Evolutionary conservation across 2,113 vertebrate genomes (phyloP).

Genomic region (Proterorhinus semilunaris): DNA sequence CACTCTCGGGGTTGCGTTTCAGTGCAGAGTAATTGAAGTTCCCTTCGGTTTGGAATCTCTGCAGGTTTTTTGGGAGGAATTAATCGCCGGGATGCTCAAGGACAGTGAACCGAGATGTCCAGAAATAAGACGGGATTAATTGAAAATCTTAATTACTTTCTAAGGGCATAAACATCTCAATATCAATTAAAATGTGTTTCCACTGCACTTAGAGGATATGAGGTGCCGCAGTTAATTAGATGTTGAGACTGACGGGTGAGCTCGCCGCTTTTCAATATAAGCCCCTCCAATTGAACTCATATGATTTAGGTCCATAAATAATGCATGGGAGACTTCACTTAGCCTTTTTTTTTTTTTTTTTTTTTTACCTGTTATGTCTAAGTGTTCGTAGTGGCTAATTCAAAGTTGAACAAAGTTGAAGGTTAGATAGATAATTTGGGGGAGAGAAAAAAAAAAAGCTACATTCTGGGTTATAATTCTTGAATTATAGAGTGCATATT

Average conservation of each 20-base stretch:
- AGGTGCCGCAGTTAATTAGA: constrained; percentile 80
- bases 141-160: constrained; percentile 85
- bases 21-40: constrained; percentile 74
- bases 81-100: constrained; percentile 76
- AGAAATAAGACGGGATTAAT: constrained; percentile 83
- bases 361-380: constrained; percentile 65
- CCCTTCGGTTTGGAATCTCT: constrained; percentile 57
- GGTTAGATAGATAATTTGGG: constrained; percentile 75
- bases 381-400: constrained; percentile 70
- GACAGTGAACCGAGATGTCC: constrained; percentile 79
- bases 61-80: constrained; percentile 70
- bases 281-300: constrained; percentile 65
- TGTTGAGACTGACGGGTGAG: constrained; percentile 74
- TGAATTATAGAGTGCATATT: constrained; percentile 83
- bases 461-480: constrained; percentile 76
- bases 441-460: constrained; percentile 63
- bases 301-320: constrained; percentile 75
- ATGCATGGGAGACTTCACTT: constrained; percentile 69
- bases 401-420: constrained; percentile 81
- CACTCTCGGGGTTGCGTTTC: constrained; percentile 70
- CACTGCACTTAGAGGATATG: constrained; percentile 77
- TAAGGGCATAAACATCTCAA: constrained; percentile 83
- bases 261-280: constrained; percentile 71
- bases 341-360: constrained; percentile 47
- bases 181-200: constrained; percentile 84